A percentile compares a stretch with the other conserved stretches of the same genome.
phyloP scores from a whole-genome alignment of 1,140 invertebrate genomes.

The Pissodes strobi region DNA sequence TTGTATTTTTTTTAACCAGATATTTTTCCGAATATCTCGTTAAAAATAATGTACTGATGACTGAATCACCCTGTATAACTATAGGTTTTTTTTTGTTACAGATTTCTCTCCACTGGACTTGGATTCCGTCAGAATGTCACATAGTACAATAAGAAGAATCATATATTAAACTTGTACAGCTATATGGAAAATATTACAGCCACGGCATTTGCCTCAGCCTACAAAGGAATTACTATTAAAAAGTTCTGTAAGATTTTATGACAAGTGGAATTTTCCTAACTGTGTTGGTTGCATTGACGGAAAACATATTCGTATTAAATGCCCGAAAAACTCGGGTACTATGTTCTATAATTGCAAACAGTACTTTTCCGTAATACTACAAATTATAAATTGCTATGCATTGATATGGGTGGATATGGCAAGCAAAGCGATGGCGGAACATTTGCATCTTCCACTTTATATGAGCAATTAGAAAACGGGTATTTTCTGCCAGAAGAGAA shows the following conservation, averaged over 20 bases:
- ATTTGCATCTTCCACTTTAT: slow-evolving; percentile 28
- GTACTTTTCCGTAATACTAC: too few relatives aligned
- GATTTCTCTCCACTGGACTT: slow-evolving; percentile 17
- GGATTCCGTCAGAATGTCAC: slow-evolving; percentile 13
- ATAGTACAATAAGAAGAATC: slow-evolving; percentile 18
- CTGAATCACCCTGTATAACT: too few relatives aligned
- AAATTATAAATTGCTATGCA: slow-evolving; percentile 55
- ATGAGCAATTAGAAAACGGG: slow-evolving; percentile 3
- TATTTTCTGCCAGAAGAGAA: slow-evolving; percentile 40
- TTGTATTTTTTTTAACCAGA: background rate
- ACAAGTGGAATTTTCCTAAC: slow-evolving; percentile 56
- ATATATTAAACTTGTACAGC: slow-evolving; percentile 23
- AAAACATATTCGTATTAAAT: slow-evolving; percentile 54
- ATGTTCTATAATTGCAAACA: too few relatives aligned
- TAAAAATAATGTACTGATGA: too few relatives aligned
- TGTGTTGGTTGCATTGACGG: slow-evolving; percentile 57
- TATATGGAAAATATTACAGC: slow-evolving; percentile 14
- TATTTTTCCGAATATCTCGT: slow-evolving; percentile 4
- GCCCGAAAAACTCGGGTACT: slow-evolving; percentile 49
- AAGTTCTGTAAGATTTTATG: too few relatives aligned
- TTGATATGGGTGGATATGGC: slow-evolving; percentile 57
- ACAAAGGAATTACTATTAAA: too few relatives aligned
- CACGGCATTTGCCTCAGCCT: slow-evolving; percentile 19
- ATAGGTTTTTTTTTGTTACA: slow-evolving; percentile 11
- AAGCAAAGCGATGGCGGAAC: slow-evolving; percentile 53